phyloP scores from a whole-genome alignment of 2,888 invertebrate genomes.

The Polymixis lichenea region DNA sequence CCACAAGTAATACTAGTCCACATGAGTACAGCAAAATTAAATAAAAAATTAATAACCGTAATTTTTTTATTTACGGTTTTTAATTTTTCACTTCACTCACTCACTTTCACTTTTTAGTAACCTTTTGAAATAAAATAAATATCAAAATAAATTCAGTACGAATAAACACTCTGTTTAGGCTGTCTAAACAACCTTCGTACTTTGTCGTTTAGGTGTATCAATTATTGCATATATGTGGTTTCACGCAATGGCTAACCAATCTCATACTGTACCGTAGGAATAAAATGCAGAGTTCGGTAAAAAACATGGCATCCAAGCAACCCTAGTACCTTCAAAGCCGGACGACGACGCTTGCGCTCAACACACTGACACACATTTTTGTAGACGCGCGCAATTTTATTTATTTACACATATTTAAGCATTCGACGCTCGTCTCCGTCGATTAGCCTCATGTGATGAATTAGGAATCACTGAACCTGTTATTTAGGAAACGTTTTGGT shows the following conservation, averaged over 20 bases:
- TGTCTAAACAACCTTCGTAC: no score
- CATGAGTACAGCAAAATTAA: no score
- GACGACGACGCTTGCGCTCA: conserved; percentile 71
- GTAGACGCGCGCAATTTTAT: conserved; percentile 80
- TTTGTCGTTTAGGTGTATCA: no score
- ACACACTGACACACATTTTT: conserved; percentile 87
- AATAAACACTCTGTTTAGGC: no score
- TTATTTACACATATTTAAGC: conserved; percentile 82
- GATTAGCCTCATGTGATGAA: conserved; percentile 73
- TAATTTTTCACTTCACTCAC: no score
- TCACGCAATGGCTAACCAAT: not conserved
- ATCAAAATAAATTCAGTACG: no score
- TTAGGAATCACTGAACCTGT: conserved; percentile 54
- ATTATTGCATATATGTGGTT: no score
- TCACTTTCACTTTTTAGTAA: no score
- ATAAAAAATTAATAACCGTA: no score
- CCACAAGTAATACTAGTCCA: no score
- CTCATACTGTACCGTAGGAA: not conserved
- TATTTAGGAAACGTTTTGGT: conserved; percentile 34
- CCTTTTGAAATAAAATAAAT: no score
- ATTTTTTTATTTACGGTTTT: no score
- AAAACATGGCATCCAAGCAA: conserved; percentile 41
- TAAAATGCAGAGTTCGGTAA: conserved; percentile 3
- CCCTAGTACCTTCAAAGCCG: conserved; percentile 70
- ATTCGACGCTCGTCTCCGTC: conserved; percentile 73